Evolutionary conservation across 1,140 invertebrate species (phyloP).

Genomic region (Drosophila subpulchrella): DNA sequence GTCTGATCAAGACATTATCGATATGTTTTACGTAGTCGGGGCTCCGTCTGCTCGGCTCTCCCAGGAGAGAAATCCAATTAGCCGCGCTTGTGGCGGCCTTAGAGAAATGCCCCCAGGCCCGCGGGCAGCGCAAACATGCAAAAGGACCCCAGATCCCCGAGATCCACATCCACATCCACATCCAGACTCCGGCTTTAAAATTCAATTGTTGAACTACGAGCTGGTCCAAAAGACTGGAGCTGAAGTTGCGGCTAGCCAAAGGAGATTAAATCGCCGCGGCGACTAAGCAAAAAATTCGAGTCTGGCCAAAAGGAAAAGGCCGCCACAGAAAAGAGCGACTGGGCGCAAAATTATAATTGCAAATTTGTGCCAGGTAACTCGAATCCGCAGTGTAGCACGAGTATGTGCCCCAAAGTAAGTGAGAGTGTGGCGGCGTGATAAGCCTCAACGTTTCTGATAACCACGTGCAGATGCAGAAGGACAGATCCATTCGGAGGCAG

Average conservation of each 20-base stretch:
- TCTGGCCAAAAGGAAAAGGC: constrained; percentile 67
- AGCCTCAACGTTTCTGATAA: constrained; percentile 62
- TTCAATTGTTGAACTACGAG: constrained; percentile 59
- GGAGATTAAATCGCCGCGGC: constrained; percentile 72
- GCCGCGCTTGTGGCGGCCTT: constrained; percentile 77
- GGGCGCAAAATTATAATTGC: constrained; percentile 82
- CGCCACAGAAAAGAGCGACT: constrained; percentile 53
- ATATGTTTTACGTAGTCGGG: constrained; percentile 79
- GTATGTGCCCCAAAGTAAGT: constrained; percentile 28
- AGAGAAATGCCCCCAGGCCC: constrained; percentile 55
- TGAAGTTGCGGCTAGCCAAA: constrained; percentile 33
- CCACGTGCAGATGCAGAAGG: constrained; percentile 4
- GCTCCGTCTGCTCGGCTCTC: constrained; percentile 54
- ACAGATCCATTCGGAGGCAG: not conserved
- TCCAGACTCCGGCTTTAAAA: constrained; percentile 34
- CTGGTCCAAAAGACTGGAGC: constrained; percentile 14
- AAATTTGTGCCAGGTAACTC: constrained; percentile 65
- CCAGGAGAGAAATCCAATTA: constrained; percentile 83
- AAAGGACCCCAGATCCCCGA: constrained; percentile 58
- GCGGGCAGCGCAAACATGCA: constrained; percentile 59
- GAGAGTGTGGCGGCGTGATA: constrained; percentile 81
- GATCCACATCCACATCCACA: constrained; percentile 3
- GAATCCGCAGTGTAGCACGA: constrained; percentile 4
- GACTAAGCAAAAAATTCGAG: constrained; percentile 62
- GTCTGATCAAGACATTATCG: constrained; percentile 83